Conservation (phyloP, 2,113 vertebrate genomes). For the Nannospalax galili region DNA sequence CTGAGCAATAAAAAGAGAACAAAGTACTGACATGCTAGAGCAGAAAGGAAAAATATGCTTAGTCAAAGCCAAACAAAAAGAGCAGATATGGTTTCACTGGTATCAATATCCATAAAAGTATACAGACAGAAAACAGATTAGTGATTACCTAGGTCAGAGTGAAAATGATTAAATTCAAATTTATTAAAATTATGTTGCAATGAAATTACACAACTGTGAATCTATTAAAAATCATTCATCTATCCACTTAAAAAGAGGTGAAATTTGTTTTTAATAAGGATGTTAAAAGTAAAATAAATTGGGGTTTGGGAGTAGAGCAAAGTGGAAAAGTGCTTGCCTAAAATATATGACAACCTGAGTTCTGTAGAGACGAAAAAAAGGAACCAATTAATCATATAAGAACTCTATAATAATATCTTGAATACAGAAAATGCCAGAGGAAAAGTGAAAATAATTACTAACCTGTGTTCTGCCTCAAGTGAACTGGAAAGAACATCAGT, state of each 20-base stretch:
- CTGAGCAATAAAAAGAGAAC: neutral
- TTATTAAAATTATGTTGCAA: neutral
- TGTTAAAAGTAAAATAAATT: neutral
- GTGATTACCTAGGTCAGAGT: neutral
- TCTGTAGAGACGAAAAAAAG: too few relatives aligned
- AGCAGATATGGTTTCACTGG: neutral
- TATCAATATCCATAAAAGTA: neutral
- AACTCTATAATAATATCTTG: neutral
- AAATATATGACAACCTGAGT: neutral
- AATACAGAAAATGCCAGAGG: neutral
- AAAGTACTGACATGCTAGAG: neutral
- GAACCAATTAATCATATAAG: neutral
- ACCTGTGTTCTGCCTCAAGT: slow-evolving; percentile 91
- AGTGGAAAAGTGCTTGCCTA: neutral
- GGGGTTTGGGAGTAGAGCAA: neutral
- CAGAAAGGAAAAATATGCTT: neutral
- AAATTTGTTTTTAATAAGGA: neutral
- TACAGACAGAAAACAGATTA: neutral
- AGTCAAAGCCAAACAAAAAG: neutral
- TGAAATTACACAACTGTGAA: neutral
- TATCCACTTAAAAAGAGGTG: neutral
- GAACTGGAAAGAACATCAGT: slow-evolving; percentile 89
- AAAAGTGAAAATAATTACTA: slow-evolving; percentile 57
- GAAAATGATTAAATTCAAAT: neutral
- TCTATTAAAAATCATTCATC: neutral